A percentile compares a stretch with the other conserved stretches of the same genome.
These are phyloP conservation scores for Trematomus bernacchii DNA, from an alignment of 2,797 vertebrate genomes.

Conservation along the genomic window DNA sequence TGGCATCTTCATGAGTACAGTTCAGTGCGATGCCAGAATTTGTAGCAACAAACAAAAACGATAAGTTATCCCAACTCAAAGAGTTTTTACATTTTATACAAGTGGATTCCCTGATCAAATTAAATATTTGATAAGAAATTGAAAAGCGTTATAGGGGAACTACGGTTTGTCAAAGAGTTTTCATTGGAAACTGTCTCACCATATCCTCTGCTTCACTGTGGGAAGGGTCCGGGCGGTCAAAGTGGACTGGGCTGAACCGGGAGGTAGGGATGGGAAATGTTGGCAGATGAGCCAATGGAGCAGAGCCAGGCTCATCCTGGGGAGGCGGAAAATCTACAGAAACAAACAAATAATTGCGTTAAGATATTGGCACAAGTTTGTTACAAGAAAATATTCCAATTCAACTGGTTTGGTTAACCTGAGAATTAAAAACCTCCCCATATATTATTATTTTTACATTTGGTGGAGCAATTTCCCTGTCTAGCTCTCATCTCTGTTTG, in stretches of 20 bases:
- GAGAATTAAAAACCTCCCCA: not conserved
- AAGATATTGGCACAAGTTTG: not conserved
- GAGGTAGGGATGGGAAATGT: slow-evolving; percentile 66
- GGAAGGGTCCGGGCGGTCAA: slow-evolving; percentile 74
- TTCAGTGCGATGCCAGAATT: not conserved
- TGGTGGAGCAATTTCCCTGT: not conserved
- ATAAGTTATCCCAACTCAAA: not conserved
- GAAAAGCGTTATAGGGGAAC: not conserved
- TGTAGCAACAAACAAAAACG: not conserved
- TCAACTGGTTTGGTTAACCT: not conserved
- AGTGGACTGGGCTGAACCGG: slow-evolving; percentile 78
- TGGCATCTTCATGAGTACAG: not conserved
- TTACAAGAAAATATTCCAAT: not conserved
- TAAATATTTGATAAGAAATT: not conserved
- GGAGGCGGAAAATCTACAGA: slow-evolving; percentile 64
- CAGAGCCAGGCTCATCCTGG: slow-evolving; percentile 79
- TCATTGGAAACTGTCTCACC: slow-evolving; percentile 72
- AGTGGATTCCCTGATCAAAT: not conserved
- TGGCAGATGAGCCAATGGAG: slow-evolving; percentile 70
- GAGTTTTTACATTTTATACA: not conserved
- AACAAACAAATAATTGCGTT: slow-evolving; percentile 3
- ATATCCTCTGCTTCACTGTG: slow-evolving; percentile 77
- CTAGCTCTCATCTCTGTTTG: not conserved
- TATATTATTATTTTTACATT: slow-evolving; percentile 1
- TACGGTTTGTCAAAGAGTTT: slow-evolving; percentile 5